These are phyloP conservation scores for Coregonus ussuriensis DNA, from an alignment of 2,797 vertebrate species.

Conservation along the genomic window DNA sequence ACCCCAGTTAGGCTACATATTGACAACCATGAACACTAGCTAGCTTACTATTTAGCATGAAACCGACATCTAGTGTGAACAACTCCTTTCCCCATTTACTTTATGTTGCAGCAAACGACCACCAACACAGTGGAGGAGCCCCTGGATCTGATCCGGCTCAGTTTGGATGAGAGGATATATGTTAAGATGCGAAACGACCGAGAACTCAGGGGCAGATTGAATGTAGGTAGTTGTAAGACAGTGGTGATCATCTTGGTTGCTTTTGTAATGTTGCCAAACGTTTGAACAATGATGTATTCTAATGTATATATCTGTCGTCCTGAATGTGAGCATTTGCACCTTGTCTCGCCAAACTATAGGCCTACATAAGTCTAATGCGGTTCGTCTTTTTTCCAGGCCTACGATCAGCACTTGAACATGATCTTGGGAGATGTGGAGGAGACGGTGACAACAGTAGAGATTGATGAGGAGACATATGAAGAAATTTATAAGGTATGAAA, in stretches of 20 bases:
- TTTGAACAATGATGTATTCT: too few species aligned
- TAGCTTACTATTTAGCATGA: too few species aligned
- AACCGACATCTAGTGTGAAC: background rate
- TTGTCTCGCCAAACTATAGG: too few species aligned
- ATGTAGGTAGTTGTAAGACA: constrained; percentile 67
- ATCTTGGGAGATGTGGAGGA: constrained; percentile 98
- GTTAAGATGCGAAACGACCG: constrained; percentile 99
- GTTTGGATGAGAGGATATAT: constrained; percentile 96
- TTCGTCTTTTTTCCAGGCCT: constrained; percentile 78
- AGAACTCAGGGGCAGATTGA: constrained; percentile 92
- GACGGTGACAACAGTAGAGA: constrained; percentile 98
- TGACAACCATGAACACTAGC: too few species aligned
- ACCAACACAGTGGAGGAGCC: constrained; percentile 98
- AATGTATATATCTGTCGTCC: too few species aligned
- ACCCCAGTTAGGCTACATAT: too few species aligned
- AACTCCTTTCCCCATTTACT: background rate
- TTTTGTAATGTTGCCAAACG: background rate
- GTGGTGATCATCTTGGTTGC: background rate
- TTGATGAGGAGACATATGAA: constrained; percentile 98
- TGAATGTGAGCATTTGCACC: too few species aligned
- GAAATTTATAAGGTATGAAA: constrained; percentile 87
- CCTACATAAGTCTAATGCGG: background rate
- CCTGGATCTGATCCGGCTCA: constrained; percentile 94
- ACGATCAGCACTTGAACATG: constrained; percentile 99
- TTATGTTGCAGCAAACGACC: constrained; percentile 81